Base-by-base conservation (phyloP, 2,888 invertebrate genomes). In the Hemicrepidius hirtus region DNA sequence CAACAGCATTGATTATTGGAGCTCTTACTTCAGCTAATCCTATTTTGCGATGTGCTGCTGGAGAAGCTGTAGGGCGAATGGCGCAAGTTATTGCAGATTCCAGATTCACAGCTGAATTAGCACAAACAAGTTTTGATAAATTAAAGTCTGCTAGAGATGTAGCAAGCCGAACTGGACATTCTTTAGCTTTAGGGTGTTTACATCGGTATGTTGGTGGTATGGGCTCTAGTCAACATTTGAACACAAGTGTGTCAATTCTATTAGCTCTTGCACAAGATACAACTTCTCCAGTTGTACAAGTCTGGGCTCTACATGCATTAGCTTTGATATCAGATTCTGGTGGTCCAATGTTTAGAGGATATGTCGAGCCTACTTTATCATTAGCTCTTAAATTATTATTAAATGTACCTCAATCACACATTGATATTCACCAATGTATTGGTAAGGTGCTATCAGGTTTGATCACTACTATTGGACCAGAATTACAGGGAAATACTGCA, bases 341-440 rank as follows among this genome's bases (percentile, higher is more conserved):
- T 0, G 99, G 99, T 0, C 99, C 99, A 0, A 98, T 99, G 97
- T 99, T 99, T 88, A 91, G 98, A 20, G 93, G 96, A 24, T 99
- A 97, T 86, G 98, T 99, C 16, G 99, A 99, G 84, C 96, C 97
- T 0, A 95, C 97, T 0, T 88, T 99, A 66, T 95, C 95, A 9
- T 89, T 98, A 62, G 94, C 96, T n/a, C 87, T 99, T 71, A 97
- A 97, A 83, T 89, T 98, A 65, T 88, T 98, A 64, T 90, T 98
- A 75, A 93, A 93, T 65, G 95, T 97, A n/a, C 96, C 97, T 4
- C 95, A 97, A 41, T 95, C 95, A 70, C 92, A 94, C 81, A 95
- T 95, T 37, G 97, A 98, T 84, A 93, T 98, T 18, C 97, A 97
- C 86, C 95, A 95, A 83, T 96, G 97, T 82, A 94, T 98, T 73